phyloP scores from a whole-genome alignment of 2,113 vertebrate species.

The Setophaga coronata region DNA sequence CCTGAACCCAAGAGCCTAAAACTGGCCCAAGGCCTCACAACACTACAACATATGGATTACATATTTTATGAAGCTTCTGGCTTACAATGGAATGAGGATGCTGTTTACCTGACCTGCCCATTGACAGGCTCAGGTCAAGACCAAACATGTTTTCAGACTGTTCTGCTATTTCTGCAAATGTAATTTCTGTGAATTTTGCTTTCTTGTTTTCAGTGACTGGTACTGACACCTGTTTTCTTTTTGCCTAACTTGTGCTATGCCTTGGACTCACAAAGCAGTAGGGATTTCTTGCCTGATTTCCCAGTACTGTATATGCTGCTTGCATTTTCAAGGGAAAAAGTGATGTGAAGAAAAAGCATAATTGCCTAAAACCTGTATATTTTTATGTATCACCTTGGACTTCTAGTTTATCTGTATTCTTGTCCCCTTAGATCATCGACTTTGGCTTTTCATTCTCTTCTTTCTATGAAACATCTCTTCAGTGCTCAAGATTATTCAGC shows the following conservation, averaged over 20 bases:
- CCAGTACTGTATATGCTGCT: not conserved
- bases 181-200: constrained; percentile 42
- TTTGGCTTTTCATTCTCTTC: not conserved
- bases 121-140: not conserved
- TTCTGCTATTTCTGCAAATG: not conserved
- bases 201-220: not conserved
- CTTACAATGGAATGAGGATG: not conserved
- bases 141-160: not conserved
- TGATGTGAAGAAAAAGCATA: not conserved
- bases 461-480: not conserved
- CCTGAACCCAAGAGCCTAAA: not conserved
- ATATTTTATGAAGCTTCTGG: not conserved
- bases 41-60: not conserved
- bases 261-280: not conserved
- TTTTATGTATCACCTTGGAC: not conserved
- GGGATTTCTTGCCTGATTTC: not conserved
- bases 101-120: not conserved
- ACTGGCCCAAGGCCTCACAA: not conserved
- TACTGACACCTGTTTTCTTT: constrained; percentile 27
- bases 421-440: not conserved
- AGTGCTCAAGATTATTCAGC: not conserved
- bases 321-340: not conserved
- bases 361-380: not conserved
- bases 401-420: not conserved
- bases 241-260: not conserved